A percentile compares a stretch with the other conserved stretches of the same genome.
Evolutionary conservation across 2,113 vertebrate genomes (phyloP).

Genomic region (Pogona vitticeps): DNA sequence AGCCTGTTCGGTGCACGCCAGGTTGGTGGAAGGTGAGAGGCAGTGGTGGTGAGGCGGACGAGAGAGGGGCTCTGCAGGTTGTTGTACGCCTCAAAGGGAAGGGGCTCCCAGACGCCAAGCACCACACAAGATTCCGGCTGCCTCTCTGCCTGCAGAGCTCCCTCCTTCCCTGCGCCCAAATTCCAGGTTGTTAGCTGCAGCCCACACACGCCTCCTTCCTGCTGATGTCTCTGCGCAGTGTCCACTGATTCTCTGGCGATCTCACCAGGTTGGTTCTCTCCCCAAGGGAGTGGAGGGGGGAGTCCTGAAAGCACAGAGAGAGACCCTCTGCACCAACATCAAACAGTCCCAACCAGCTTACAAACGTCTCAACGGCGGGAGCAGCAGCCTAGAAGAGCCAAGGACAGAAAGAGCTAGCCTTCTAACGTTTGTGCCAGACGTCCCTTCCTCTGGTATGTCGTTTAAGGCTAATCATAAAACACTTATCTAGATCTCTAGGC

Average conservation of each 20-base stretch:
- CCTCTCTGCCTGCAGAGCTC: not conserved
- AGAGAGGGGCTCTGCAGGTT: too few species aligned
- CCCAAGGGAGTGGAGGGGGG: not conserved
- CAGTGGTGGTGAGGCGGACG: not conserved
- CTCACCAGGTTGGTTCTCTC: not conserved
- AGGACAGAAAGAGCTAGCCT: not conserved
- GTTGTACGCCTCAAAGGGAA: not conserved
- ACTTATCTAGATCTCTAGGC: constrained; percentile 1
- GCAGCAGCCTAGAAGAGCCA: not conserved
- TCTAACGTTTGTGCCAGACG: not conserved
- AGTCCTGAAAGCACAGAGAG: not conserved
- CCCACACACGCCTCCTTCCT: not conserved
- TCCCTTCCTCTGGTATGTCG: not conserved
- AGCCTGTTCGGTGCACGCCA: not conserved
- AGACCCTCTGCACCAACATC: not conserved
- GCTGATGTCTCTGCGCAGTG: too few species aligned
- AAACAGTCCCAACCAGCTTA: not conserved
- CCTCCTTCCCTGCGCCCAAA: not conserved
- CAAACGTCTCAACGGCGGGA: not conserved
- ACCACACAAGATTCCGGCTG: not conserved
- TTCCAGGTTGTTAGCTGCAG: not conserved
- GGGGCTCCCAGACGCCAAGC: too few species aligned
- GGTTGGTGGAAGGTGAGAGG: not conserved
- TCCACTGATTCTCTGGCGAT: too few species aligned
- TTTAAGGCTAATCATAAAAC: not conserved